Evolutionary conservation across 2,888 invertebrate genomes (phyloP).

Genomic region (Mesochorus sp.): DNA sequence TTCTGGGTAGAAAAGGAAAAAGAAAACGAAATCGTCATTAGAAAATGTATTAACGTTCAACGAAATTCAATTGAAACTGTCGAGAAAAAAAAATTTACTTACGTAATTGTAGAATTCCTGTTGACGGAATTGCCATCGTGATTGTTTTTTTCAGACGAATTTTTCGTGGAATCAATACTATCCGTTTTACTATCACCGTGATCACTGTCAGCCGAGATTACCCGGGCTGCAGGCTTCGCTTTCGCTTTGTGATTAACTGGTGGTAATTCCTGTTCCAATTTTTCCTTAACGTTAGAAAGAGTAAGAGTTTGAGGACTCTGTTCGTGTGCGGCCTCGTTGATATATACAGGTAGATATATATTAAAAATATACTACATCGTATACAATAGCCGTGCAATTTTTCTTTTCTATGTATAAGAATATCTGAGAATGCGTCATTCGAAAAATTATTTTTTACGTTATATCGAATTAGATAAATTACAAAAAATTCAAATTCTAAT

Average conservation of each 20-base stretch:
- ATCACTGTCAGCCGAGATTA: conserved; percentile 80
- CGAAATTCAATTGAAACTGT: not conserved
- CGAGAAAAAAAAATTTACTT: conserved; percentile 77
- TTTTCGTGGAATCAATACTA: conserved; percentile 78
- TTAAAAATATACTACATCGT: not conserved
- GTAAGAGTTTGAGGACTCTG: conserved; percentile 52
- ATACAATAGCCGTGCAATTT: not conserved
- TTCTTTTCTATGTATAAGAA: not conserved
- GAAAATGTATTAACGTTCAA: not conserved
- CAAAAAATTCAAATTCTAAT: not conserved
- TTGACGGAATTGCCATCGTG: conserved; percentile 81
- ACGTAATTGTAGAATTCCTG: conserved; percentile 86
- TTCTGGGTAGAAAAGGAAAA: conserved; percentile 81
- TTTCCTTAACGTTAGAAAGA: conserved; percentile 64
- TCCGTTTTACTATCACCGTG: conserved; percentile 82
- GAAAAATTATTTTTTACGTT: not conserved
- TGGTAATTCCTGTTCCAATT: conserved; percentile 84
- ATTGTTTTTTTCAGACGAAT: conserved; percentile 77
- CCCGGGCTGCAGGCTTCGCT: conserved; percentile 81
- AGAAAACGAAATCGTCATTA: not conserved
- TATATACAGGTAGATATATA: not conserved
- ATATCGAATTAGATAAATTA: not conserved
- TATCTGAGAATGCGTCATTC: not conserved
- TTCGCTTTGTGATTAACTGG: conserved; percentile 84
- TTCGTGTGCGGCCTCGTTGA: conserved; percentile 36